A percentile compares a stretch with the other conserved stretches of the same genome.
These are phyloP conservation scores for Lepas anatifera DNA, from an alignment of 2,888 invertebrate species.

Conservation along the genomic window DNA sequence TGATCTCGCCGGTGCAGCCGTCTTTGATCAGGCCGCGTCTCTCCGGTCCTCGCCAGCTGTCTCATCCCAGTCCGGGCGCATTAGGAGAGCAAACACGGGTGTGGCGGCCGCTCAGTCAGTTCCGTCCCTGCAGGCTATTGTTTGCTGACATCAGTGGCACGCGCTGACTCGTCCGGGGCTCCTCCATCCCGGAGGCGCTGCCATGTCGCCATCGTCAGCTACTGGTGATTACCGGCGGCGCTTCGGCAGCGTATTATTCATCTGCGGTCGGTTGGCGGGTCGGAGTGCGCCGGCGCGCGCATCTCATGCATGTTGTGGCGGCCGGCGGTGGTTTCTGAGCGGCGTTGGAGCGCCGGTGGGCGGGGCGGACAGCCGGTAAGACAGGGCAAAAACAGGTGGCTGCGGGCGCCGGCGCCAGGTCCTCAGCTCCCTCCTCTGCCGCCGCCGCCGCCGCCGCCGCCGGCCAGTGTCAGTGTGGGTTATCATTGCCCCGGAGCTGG, in stretches of 20 bases:
- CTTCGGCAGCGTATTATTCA: neutral
- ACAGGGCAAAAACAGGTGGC: neutral
- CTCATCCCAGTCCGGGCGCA: neutral
- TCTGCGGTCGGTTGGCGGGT: neutral
- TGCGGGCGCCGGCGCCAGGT: too few species aligned
- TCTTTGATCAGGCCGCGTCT: too few species aligned
- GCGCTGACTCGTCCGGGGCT: too few species aligned
- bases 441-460: neutral
- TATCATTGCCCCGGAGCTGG: neutral
- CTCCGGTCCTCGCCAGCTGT: too few species aligned
- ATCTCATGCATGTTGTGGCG: conserved; percentile 7
- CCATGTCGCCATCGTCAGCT: neutral
- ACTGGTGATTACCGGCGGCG: neutral
- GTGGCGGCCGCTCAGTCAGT: too few species aligned
- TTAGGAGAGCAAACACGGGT: neutral
- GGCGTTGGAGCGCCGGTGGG: neutral
- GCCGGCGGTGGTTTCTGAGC: too few species aligned
- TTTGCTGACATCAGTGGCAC: conserved; percentile 8
- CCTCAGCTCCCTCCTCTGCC: too few species aligned
- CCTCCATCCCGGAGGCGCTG: neutral
- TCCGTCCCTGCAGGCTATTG: too few species aligned
- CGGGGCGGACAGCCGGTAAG: neutral
- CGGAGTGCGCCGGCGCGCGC: neutral
- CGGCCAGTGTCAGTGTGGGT: neutral
- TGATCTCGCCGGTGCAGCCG: too few species aligned